Conservation (phyloP, 2,888 invertebrate species). For the Morpho deidamia region DNA sequence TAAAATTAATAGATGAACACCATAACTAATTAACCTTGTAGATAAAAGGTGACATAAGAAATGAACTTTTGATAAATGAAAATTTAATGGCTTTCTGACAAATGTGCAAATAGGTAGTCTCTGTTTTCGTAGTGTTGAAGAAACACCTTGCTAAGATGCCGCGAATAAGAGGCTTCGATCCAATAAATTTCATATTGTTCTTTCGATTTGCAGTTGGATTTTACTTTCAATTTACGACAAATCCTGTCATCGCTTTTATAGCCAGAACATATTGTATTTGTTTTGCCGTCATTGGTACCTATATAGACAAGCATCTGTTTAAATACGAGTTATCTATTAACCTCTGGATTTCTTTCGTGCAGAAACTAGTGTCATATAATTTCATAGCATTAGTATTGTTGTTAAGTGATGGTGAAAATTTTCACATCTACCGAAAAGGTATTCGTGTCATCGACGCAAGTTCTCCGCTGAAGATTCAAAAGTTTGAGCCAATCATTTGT, state of each 20-base stretch:
- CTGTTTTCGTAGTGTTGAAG: too few species aligned
- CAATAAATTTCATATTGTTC: not conserved
- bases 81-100: too few species aligned
- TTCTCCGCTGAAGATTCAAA: not conserved
- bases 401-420: constrained; percentile 4
- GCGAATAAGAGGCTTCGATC: not conserved
- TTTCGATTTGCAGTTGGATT: constrained; percentile 1
- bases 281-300: not conserved
- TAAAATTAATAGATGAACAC: not conserved
- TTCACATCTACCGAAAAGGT: constrained; percentile 1
- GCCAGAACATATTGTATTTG: constrained; percentile 3
- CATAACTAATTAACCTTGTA: not conserved
- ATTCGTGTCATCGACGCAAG: not conserved
- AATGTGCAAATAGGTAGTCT: too few species aligned
- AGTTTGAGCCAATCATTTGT: not conserved
- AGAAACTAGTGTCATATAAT: not conserved
- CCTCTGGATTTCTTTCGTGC: not conserved
- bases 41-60: not conserved
- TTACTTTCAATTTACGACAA: not conserved
- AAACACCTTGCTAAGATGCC: not conserved
- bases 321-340: not conserved
- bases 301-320: not conserved
- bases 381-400: not conserved
- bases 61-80: not conserved
- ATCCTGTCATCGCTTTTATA: not conserved